Evolutionary conservation across 2,888 invertebrate genomes (phyloP), one percentile per base, ranked within the genome.

Genomic region (Platycnemis pennipes): DNA sequence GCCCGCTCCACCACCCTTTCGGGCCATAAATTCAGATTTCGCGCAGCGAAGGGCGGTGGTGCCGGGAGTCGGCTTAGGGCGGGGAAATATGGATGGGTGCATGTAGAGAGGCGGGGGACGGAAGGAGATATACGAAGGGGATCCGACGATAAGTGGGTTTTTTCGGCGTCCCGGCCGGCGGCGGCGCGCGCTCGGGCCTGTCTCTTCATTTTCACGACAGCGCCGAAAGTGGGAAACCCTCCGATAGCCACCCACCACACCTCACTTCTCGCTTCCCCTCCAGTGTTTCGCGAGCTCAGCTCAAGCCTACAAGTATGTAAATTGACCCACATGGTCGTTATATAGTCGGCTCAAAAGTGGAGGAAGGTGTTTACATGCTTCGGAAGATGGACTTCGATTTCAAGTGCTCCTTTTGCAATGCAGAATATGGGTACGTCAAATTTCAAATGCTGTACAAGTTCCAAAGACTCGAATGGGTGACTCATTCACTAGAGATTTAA

Each of bases 11-110:
- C 87, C 87, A 87, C 87, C 87, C 87, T 45, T 77, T 77, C 87
- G 45, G 87, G 45, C 87, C 87, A 87, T 87, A 87, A 87, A 87
- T 87, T 44, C 87, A 45, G 87, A 87, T 87, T 87, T 87, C 45
- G 87, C n/a, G 86, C 37, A 88, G 88, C 22, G 86, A 19, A 42
- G 44, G 86, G 37, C 3, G 22, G 44, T 37, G 3, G 86, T 45
- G 87, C 87, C n/a, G n/a, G n/a, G n/a, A n/a, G n/a, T n/a, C n/a
- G n/a, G n/a, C n/a, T n/a, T n/a, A 45, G 46, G 87, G 11, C 8
- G 16, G 87, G 37, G 46, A 45, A 45, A 87, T 44, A 87, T n/a
- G 87, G 87, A 44, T n/a, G 46, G n/a, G 46, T 11, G 46, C 2
- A n/a, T 13, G 46, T n/a, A n/a, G 42, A 77, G 77, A 2, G 31